Base-by-base conservation (phyloP, 2,888 invertebrate species). In the Hipparchia semele region DNA sequence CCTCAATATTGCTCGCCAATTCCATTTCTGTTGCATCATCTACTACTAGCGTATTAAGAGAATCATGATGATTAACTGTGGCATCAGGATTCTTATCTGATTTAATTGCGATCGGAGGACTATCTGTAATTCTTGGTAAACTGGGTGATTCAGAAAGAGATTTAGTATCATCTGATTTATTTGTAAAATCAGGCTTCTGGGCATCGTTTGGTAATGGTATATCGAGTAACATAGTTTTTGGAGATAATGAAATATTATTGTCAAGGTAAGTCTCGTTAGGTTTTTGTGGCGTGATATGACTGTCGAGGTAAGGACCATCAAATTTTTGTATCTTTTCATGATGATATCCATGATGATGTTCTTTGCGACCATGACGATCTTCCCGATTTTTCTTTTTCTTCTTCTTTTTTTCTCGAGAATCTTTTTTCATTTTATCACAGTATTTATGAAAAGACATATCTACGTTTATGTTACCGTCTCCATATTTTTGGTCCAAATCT, bases 371-470 rank as follows among this genome's bases (percentile, higher is more conserved):
- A 78, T 96, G 95, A 77, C 96, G 95, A 75, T 97, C 97, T 81
- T 97, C 97, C 85, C 96, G 97, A 70, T 96, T 97, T 83, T 96
- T 97, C 86, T 97, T 98, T 80, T 97, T 96, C 86, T 97, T 98
- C 90, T 98, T 98, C 88, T 97, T 97, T 88, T 96, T 97, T 80
- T 97, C 97, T 83, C 96, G 96, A 69, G 93, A 92, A 78, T 96
- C 95, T 78, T 87, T 95, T 93, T 80, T 94, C 84, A 79, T 91
- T 94, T 81, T 94, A 83, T 80, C 87, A 84, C 73, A 76, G 23
- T 78, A 78, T 60, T 82, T 81, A 60, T 80, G 79, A 58, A 75
- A 74, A 33, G 74, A 68, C 58, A 78, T 68, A 59, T 80, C 76
- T 60, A 66, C 70, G 75, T 78, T 78, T 23, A 70, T 62, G 73